Evolutionary conservation across 1,140 invertebrate genomes (phyloP), one percentile per base, ranked within the genome.

Genomic region (Acromyrmex charruanus): DNA sequence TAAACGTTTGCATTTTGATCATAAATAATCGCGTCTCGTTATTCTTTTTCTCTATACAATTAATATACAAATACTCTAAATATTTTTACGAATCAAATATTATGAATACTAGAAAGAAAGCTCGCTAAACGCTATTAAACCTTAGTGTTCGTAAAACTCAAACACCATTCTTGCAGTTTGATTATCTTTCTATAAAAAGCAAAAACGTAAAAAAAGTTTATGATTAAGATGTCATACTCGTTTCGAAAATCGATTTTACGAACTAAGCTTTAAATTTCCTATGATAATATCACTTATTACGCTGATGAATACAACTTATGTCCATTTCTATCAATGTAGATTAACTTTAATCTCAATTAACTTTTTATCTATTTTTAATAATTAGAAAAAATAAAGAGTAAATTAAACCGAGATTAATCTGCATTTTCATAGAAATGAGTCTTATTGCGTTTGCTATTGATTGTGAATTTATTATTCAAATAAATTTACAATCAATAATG

Each of bases 61-160:
- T 84, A 74, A 74, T 51, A 7, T 82, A 75, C 55, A 84, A 74
- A 61, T 75, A 61, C 2, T 49, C 3, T 84, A 74, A 82, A 72
- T 80, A 44, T 7, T 61, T 84, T 35, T 4, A 25, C n/a, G 25
- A 74, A 84, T 44, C 55, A 21, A 58, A 81, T 44, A 44, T 44
- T 10, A 71, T 44, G 18, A 28, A 49, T 16, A 39, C 9, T 35
- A 31, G 25, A 21, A 74, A 49, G 0, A 3, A 63, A 51, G 25
- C 16, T 77, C 21, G 18, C n/a, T 68, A 68, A 53, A 58, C 18
- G 18, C 28, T 31, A 35, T 68, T 49, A 16, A 58, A 28, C n/a
- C 12, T 75, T n/a, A 35, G n/a, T 21, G 14, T 61, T 61, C 4
- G 6, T 35, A 74, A 25, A 14, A 31, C 0, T 75, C 25, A 84